Conservation (phyloP, 2,888 invertebrate genomes). For the Neocrepidodera transversa region DNA sequence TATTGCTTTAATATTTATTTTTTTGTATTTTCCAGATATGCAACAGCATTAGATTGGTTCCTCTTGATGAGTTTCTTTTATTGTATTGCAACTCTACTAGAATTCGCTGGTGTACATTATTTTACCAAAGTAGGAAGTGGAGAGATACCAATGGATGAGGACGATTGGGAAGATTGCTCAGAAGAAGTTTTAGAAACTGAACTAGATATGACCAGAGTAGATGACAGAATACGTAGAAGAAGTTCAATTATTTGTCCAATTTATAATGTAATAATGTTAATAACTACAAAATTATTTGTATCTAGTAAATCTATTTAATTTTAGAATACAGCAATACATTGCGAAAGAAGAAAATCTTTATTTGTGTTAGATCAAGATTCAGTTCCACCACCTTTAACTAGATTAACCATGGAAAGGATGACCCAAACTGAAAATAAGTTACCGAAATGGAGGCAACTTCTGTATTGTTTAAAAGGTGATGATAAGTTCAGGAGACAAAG, state of each 20-base stretch:
- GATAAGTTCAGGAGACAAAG: slow-evolving; percentile 76
- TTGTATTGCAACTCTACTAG: slow-evolving; percentile 89
- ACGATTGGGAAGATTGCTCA: slow-evolving; percentile 81
- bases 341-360: slow-evolving; percentile 53
- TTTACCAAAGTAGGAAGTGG: slow-evolving; percentile 92
- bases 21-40: slow-evolving; percentile 67
- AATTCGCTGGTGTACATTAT: slow-evolving; percentile 96
- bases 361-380: slow-evolving; percentile 39
- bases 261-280: slow-evolving; percentile 71
- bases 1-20: too few species aligned
- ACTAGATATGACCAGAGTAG: slow-evolving; percentile 46
- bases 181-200: slow-evolving; percentile 53
- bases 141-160: slow-evolving; percentile 80
- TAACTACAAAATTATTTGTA: too few species aligned
- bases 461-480: slow-evolving; percentile 82
- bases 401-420: slow-evolving; percentile 79
- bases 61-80: slow-evolving; percentile 91
- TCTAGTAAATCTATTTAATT: too few species aligned
- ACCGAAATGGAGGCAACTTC: slow-evolving; percentile 80
- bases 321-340: slow-evolving; percentile 61
- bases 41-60: slow-evolving; percentile 95
- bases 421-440: slow-evolving; percentile 81
- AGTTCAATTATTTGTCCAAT: slow-evolving; percentile 70
- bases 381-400: slow-evolving; percentile 55
- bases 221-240: slow-evolving; percentile 59